Conservation (phyloP, 2,113 vertebrate species). For the Hippotragus niger region DNA sequence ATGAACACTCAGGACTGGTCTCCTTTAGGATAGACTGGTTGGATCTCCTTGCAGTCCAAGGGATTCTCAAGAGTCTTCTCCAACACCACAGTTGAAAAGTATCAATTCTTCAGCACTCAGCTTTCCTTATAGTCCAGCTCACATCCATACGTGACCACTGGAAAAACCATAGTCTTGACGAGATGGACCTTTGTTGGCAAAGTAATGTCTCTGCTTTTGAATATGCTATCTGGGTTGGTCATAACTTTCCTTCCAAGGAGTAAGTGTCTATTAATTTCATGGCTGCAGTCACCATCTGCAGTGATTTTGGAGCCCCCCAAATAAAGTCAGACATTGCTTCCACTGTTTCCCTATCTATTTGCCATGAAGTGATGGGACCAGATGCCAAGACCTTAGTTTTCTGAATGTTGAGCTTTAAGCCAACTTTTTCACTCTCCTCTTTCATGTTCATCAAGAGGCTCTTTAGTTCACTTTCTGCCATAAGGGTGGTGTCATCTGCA, state of each 20-base stretch:
- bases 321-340: background rate
- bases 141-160: background rate
- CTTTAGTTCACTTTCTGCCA: background rate
- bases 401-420: background rate
- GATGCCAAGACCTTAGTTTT: background rate
- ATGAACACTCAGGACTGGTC: background rate
- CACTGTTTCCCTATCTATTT: background rate
- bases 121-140: background rate
- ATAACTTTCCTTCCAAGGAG: background rate
- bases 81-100: background rate
- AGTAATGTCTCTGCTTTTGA: background rate
- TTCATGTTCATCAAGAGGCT: background rate
- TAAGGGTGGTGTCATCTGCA: background rate
- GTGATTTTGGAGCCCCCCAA: background rate
- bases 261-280: background rate
- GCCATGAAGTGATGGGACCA: background rate
- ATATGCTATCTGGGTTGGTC: background rate
- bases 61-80: background rate
- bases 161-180: background rate
- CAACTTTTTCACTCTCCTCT: background rate
- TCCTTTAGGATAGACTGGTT: background rate
- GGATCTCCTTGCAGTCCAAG: background rate
- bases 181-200: background rate
- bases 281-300: background rate
- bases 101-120: background rate